Conservation (phyloP, 2,113 vertebrate species). For the Toxotes chatareus region DNA sequence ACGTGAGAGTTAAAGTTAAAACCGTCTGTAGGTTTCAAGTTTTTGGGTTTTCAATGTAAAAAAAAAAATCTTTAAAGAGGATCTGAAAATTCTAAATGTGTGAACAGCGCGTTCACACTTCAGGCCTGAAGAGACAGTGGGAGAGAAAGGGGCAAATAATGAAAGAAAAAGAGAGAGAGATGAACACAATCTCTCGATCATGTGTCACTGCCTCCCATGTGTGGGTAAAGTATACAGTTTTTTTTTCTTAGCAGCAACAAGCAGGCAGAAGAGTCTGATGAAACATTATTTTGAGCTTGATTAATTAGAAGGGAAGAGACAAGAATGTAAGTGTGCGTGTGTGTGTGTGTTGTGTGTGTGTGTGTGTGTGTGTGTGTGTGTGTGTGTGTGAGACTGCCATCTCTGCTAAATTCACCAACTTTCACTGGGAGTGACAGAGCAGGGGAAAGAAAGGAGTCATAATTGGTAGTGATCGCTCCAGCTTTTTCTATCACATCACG, state of each 20-base stretch:
- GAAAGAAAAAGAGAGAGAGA: not conserved
- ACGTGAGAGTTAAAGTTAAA: not conserved
- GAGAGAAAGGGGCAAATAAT: not conserved
- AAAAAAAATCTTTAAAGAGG: not conserved
- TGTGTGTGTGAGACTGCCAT: conserved; percentile 1
- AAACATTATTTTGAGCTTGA: conserved; percentile 9
- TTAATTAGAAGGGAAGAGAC: conserved; percentile 22
- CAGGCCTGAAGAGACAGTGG: not conserved
- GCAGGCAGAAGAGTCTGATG: not conserved
- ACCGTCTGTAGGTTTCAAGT: not conserved
- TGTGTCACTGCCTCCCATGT: not conserved
- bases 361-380: not conserved
- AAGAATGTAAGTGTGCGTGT: not conserved
- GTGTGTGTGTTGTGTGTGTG: not conserved
- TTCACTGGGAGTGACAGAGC: conserved; percentile 8
- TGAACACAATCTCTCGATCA: not conserved
- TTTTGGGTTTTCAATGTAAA: not conserved
- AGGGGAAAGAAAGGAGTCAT: not conserved
- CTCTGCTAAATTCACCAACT: conserved; percentile 1
- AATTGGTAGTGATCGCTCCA: not conserved
- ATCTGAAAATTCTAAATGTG: not conserved
- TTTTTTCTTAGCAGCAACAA: not conserved
- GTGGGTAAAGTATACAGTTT: not conserved
- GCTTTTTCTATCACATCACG: conserved; percentile 8
- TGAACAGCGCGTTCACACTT: not conserved